Base-by-base conservation (phyloP, 1,140 invertebrate genomes). In the Drosophila micromelanica region DNA sequence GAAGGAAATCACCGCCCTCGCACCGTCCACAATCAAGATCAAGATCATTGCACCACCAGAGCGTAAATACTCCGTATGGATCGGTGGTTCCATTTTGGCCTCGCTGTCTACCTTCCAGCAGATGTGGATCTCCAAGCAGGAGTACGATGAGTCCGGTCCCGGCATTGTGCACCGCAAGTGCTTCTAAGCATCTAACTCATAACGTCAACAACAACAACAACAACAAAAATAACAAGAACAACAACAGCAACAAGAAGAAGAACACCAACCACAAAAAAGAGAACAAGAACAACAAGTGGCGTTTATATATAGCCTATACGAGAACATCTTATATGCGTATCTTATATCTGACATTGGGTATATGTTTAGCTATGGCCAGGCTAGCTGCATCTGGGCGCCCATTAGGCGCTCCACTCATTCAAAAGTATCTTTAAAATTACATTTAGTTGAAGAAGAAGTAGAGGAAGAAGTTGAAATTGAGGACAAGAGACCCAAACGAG, bases 41-140 rank as follows among this genome's bases (percentile, higher is more conserved):
- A 98, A 98, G 94, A 97, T 98, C 93, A 98, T 98, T 92, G 97
- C 97, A 84, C 97, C 96, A 59, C 97, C 97, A 56, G 97, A 98
- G 79, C 94, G 97, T 86, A 98, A 98, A 92, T 98, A 98, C 93
- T 97, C 96, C 63, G 90, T 97, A 95, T 97, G 96, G 96, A 95
- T 95, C 91, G 94, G 95, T 76, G 96, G 96, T 15, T 96, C 96
- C 84, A 97, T 97, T 90, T 93, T 97, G 73, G 96, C 96, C 35
- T 96, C 95, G 51, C 91, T 97, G 48, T 96, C 95, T 90, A 97
- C 96, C 80, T 97, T 97, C 94, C 96, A 97, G 91, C 95, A 96
- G 91, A 96, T 96, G 96, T 97, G 97, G 97, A 95, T 96, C 87
- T 95, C 95, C 49, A 95, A 95, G 85, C 94, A 95, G 84, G 96